Conservation (phyloP, 2,113 vertebrate species). For the Albula glossodonta region DNA sequence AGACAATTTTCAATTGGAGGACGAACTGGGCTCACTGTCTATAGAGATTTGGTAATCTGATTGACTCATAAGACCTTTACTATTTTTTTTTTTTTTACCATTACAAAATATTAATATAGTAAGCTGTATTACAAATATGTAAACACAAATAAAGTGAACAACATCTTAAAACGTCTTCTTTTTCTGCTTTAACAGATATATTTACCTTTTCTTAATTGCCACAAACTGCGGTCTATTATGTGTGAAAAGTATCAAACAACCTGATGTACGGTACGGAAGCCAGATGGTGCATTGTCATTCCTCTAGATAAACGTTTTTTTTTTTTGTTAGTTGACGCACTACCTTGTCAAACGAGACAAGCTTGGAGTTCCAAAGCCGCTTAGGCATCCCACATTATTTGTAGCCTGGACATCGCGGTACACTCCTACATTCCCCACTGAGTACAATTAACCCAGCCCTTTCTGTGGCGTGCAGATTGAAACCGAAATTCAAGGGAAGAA, state of each 20-base stretch:
- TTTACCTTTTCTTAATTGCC: too few relatives aligned
- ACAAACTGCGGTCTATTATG: background rate
- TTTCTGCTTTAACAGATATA: background rate
- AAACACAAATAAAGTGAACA: background rate
- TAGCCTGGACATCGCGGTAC: background rate
- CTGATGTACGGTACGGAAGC: too few relatives aligned
- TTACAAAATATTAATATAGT: constrained; percentile 15
- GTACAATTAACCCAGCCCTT: constrained; percentile 37
- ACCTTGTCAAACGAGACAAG: too few relatives aligned
- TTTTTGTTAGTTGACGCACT: background rate
- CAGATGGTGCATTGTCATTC: too few relatives aligned
- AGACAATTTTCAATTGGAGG: background rate
- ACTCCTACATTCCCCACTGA: constrained; percentile 22
- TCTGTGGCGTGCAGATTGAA: constrained; percentile 21
- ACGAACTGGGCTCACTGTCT: background rate
- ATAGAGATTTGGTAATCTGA: background rate
- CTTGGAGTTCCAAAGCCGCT: background rate
- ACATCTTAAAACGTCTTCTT: background rate
- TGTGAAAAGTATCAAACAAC: background rate
- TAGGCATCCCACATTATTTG: background rate
- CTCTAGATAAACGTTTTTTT: too few relatives aligned
- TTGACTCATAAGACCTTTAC: background rate
- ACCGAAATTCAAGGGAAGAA: background rate
- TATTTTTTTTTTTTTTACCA: background rate
- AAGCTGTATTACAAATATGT: constrained; percentile 9